These are phyloP conservation scores for Sylvicola cinctus DNA, from an alignment of 2,888 invertebrate species.

Conservation along the genomic window DNA sequence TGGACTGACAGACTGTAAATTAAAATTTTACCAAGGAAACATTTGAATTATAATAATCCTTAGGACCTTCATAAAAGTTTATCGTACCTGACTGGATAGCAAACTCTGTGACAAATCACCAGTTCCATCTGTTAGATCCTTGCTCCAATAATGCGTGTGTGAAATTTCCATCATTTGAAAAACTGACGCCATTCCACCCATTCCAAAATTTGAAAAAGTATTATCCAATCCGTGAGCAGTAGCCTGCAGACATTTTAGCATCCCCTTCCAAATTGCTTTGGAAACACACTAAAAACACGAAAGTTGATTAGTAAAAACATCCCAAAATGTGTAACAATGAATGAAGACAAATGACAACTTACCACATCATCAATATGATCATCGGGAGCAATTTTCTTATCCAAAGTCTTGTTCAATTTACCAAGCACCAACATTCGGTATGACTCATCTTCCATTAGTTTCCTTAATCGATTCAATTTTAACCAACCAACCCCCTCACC, in stretches of 20 bases:
- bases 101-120: constrained; percentile 25
- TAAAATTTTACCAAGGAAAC: no score
- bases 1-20: constrained; percentile 36
- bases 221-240: constrained; percentile 79
- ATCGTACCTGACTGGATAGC: constrained; percentile 19
- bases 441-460: constrained; percentile 97
- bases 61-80: neutral
- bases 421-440: constrained; percentile 90
- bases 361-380: constrained; percentile 98
- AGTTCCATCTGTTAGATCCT: constrained; percentile 46
- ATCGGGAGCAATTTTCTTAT: constrained; percentile 80
- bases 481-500: constrained; percentile 69
- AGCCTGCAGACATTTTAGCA: constrained; percentile 79
- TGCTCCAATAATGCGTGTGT: constrained; percentile 95
- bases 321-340: neutral
- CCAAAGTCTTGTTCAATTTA: constrained; percentile 83
- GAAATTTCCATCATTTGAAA: constrained; percentile 95
- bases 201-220: constrained; percentile 79
- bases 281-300: constrained; percentile 48
- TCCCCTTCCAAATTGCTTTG: constrained; percentile 88
- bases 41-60: neutral
- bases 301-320: constrained; percentile 11
- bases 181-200: constrained; percentile 94
- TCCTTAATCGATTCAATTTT: constrained; percentile 76
- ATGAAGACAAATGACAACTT: constrained; percentile 27